Evolutionary conservation across 2,888 invertebrate genomes (phyloP).

Genomic region (Pterostichus niger): DNA sequence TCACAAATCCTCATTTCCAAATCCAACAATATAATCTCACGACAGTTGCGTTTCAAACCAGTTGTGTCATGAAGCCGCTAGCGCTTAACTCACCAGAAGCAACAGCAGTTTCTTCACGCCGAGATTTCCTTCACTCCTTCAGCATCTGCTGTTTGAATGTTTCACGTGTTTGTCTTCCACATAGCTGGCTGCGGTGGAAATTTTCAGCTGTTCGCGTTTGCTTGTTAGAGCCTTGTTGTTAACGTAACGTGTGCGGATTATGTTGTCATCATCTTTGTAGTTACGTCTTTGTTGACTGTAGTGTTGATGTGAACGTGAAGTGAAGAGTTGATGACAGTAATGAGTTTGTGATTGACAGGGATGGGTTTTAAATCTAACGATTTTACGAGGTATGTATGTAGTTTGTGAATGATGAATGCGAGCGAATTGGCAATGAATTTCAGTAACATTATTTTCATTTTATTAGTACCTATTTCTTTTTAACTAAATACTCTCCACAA

Average conservation of each 20-base stretch:
- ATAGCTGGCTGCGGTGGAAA: not conserved
- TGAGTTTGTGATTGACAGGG: not conserved
- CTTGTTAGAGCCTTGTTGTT: not conserved
- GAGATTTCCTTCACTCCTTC: slow-evolving; percentile 20
- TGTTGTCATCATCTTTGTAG: slow-evolving; percentile 14
- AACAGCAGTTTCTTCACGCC: slow-evolving; percentile 18
- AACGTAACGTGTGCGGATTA: slow-evolving; percentile 1
- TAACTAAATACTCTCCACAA: too few species aligned
- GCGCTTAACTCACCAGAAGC: not conserved
- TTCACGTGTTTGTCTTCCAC: slow-evolving; percentile 20
- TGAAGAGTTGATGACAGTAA: slow-evolving; percentile 16
- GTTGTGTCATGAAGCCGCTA: not conserved
- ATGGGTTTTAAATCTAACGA: slow-evolving; percentile 23
- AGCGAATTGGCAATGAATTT: too few species aligned
- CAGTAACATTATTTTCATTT: too few species aligned
- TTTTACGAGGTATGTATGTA: slow-evolving; percentile 16
- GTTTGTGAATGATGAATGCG: too few species aligned
- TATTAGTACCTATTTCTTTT: too few species aligned
- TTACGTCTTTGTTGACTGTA: not conserved
- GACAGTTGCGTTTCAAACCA: slow-evolving; percentile 24
- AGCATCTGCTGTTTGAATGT: slow-evolving; percentile 21
- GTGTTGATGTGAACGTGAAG: slow-evolving; percentile 27
- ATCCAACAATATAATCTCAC: slow-evolving; percentile 36
- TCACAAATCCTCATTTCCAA: slow-evolving; percentile 29
- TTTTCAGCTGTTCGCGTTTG: slow-evolving; percentile 2